Base-by-base conservation (phyloP, 2,113 vertebrate species). In the Mungos mungo region DNA sequence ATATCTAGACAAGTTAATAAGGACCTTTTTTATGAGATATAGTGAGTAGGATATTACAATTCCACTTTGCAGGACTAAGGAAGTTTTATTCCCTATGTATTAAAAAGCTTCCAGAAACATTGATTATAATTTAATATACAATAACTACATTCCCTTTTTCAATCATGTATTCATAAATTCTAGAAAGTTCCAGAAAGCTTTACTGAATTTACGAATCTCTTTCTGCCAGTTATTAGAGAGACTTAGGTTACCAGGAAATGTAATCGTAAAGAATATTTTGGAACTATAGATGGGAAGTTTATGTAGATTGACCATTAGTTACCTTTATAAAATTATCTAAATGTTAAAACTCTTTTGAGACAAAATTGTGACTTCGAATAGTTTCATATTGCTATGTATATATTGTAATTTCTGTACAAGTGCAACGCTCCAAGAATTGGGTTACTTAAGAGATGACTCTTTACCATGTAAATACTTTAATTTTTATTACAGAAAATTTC, bases 311-410 rank as follows among this genome's bases (percentile, higher is more conserved):
- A 52, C 0, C 54, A 47, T 45, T 84, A 90, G 45, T 68, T 90
- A 47, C n/a, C 69, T 88, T 91, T 88, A 38, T 52, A 96, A 97
- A 85, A 90, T 80, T 66, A 68, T 38, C 38, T 90, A 68, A 82
- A 38, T 52, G 47, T 97, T 84, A 92, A 66, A 63, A 27, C 8
- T 74, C 33, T 54, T 54, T 54, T 54, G 57, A 60, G 57, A 60
- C 18, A 60, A 87, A 92, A 80, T 90, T 68, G 13, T 79, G 38
- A 80, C 14, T 82, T 94, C 72, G 25, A 96, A 90, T 76, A 57
- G 18, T 96, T 68, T 93, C 35, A 29, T 83, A 47, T 74, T 54
- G 9, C 31, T 77, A 19, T 87, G 0, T 93, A 68, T 95, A 60
- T 80, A 50, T 47, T 88, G 7, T 60, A 52, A 25, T 85, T 96